A percentile compares a stretch with the other conserved stretches of the same genome.
phyloP scores from a whole-genome alignment of 2,888 invertebrate genomes.

The Bimastos eiseni region DNA sequence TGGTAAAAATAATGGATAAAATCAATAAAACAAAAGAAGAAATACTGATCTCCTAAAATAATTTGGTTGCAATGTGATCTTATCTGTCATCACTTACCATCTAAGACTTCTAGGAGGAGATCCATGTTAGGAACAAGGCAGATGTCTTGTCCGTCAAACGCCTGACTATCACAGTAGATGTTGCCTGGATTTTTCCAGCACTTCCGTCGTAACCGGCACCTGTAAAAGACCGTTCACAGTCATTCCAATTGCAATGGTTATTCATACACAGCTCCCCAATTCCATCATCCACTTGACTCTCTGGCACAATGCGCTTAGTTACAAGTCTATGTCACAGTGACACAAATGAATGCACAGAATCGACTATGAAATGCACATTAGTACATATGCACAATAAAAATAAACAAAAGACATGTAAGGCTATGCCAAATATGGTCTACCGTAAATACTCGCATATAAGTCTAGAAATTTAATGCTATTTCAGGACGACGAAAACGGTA shows the following conservation, averaged over 20 bases:
- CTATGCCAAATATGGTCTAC: too few relatives aligned
- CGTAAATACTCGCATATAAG: too few relatives aligned
- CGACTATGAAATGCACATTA: too few relatives aligned
- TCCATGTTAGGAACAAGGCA: conserved; percentile 63
- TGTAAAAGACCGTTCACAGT: conserved; percentile 48
- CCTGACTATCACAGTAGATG: conserved; percentile 69
- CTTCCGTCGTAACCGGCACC: conserved; percentile 73
- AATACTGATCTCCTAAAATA: background rate
- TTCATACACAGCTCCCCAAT: background rate
- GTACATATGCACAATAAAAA: too few relatives aligned
- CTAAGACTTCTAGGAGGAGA: conserved; percentile 69
- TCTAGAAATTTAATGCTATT: too few relatives aligned
- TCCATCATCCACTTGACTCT: background rate
- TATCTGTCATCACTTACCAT: conserved; percentile 54
- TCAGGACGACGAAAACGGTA: too few relatives aligned
- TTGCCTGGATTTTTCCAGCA: conserved; percentile 70
- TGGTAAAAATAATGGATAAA: too few relatives aligned
- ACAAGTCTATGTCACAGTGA: background rate
- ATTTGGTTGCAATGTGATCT: background rate
- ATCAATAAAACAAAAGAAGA: too few relatives aligned
- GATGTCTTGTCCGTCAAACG: conserved; percentile 67
- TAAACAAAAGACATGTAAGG: too few relatives aligned
- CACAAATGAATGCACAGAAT: too few relatives aligned
- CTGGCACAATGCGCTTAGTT: background rate
- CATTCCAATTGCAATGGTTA: background rate